Evolutionary conservation across 2,113 vertebrate genomes (phyloP), one percentile per base, ranked within the genome.

Genomic region (Indicator indicator): DNA sequence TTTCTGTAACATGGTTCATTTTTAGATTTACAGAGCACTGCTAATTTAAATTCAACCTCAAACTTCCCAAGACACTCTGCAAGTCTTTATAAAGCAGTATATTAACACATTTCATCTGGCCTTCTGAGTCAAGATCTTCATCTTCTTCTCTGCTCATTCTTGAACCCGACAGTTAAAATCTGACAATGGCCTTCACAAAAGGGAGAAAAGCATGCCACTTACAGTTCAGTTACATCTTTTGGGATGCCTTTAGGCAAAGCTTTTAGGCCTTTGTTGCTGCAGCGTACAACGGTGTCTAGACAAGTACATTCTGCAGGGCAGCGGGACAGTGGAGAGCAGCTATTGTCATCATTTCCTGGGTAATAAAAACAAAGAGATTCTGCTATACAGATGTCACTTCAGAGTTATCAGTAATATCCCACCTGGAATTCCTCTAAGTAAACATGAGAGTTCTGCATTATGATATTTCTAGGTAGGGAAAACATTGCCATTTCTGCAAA

Each of bases 261-360:
- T 90, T 98, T 99, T 28, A 99, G 98, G 48, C 98, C 99, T 95
- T 99, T 99, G 97, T 99, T 99, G 97, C 99, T 99, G 96, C 99
- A 99, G 93, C 99, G 99, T 75, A 99, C 99, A 19, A 99, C 99
- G 1, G 99, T 99, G 97, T 99, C 99, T 96, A 99, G 96, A 84
- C 99, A 99, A n/a, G 99, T 99, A 38, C 99, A 99, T 90, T 99
- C 99, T 4, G 97, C 97, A 9, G 99, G 99, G 95, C 99, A 99
- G 73, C 99, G 98, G 76, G 99, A 98, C 70, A 99, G 97, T 0
- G 99, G 99, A 26, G 98, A 99, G 40, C 99, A 99, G 91, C 99
- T 99, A 90, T 99, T 99, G 94, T 99, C 99, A 83, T 99, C 98
- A 30, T 99, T 99, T 83, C 99, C 99, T 99, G 94, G 76, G 88